Evolutionary conservation across 1,140 invertebrate genomes (phyloP).

Genomic region (Chironomus striatipennis): DNA sequence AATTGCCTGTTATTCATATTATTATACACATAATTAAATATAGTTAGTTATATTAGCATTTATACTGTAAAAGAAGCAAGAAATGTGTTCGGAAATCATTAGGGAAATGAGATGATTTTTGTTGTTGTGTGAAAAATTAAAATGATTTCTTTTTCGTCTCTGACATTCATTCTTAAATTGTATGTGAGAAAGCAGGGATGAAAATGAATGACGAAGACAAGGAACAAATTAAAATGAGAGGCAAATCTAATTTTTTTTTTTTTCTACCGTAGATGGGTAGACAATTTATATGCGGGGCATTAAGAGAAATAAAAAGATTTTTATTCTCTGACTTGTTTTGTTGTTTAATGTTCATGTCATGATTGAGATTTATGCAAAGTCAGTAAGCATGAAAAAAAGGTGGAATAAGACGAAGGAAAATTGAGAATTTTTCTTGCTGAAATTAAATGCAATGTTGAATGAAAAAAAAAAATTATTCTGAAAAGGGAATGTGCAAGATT

Average conservation of each 20-base stretch:
- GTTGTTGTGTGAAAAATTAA: neutral
- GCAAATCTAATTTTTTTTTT: neutral
- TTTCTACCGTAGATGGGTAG: neutral
- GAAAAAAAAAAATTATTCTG: no score
- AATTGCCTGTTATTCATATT: neutral
- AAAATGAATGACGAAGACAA: neutral
- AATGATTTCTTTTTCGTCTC: neutral
- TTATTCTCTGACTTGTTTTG: slow-evolving; percentile 7
- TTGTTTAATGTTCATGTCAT: slow-evolving; percentile 13
- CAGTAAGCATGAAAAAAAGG: neutral
- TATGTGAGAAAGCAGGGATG: neutral
- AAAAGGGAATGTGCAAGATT: neutral
- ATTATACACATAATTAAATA: slow-evolving; percentile 24
- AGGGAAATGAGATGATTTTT: neutral
- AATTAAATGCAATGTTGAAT: neutral
- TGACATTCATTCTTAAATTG: neutral
- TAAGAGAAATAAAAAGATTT: slow-evolving; percentile 15
- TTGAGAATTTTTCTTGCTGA: neutral
- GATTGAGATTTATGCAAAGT: neutral
- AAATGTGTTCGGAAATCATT: neutral
- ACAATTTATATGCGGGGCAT: neutral
- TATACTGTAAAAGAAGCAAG: neutral
- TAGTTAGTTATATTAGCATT: slow-evolving; percentile 16
- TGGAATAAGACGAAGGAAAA: slow-evolving; percentile 6
- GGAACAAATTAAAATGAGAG: neutral